Base-by-base conservation (phyloP, 2,888 invertebrate genomes). In the Oeneis ivallda region DNA sequence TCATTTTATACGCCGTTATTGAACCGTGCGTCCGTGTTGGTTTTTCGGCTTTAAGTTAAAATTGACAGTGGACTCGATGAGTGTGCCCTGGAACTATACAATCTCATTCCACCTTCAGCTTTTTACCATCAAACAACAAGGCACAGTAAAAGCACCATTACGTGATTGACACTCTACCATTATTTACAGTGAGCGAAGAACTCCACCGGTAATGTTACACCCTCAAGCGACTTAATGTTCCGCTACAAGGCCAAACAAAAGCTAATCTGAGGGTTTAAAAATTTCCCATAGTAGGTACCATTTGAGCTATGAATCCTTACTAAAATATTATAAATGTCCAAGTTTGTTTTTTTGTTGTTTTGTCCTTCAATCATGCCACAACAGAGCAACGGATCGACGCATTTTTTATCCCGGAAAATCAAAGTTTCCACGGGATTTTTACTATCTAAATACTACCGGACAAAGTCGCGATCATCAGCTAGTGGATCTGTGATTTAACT, bases 111-210 rank as follows among this genome's bases (percentile, higher is more conserved):
- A 10, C 54, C 39, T 39, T 39, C 6, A 41, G 10, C 19, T 56
- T 56, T 54, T 56, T 39, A 41, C 56, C 56, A 41, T 41, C 41
- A 56, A 56, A 19, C 39, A 19, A 56, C 19, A 13, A 41, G 56
- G 26, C 41, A 11, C 2, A 56, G 19, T 56, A 56, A 41, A 56
- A 56, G 41, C 41, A 41, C 56, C 56, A 56, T 56, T 56, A 56
- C 56, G 41, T 56, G 56, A 56, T 56, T 56, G 56, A 56, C 56
- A 41, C 13, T 56, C 41, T 2, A 19, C 56, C 56, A 56, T 56
- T 56, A 56, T 41, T 56, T 56, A 56, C 39, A 41, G 56, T 19
- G 56, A 39, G 56, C 56, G 56, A 15, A 19, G 37, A 19, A 39
- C 41, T 39, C 11, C 13, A 56, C 11, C 41, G 41, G 41, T 37